Evolutionary conservation across 2,888 invertebrate genomes (phyloP), one percentile per base, ranked within the genome.

Genomic region (Melinaea menophilus): DNA sequence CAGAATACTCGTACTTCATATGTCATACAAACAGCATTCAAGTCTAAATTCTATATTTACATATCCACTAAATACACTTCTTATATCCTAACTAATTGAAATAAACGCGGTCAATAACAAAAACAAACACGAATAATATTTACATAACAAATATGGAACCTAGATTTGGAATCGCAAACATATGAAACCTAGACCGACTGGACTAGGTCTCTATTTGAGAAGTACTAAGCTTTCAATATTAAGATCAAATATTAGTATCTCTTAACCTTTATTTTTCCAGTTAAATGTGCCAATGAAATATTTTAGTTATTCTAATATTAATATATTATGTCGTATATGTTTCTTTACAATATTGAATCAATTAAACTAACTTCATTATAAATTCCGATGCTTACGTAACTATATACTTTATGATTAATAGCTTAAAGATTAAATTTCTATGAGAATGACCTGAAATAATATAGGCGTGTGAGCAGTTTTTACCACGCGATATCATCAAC

Each of bases 401-500:
- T 55, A 60, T 45, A 61, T 34, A 22, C 55, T 35, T 46, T 61
- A 61, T 63, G 47, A 46, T 61, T 48, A 55, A 37, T 33, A 37
- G 4, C 45, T 48, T 63, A 65, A 57, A 67, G 61, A 55, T 67
- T 60, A 59, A 57, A 64, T 58, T 64, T 51, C 56, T 47, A 59
- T 63, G 58, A 57, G 58, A 63, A 67, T 60, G 54, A 59, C 62
- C 59, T 47, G 54, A 47, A 56, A 62, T 56, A 55, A 62, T 63
- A 55, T 45, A 41, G 9, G 56, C 64, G 66, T 68, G 68, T 48
- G 64, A 66, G 58, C 7, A 12, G 37, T 67, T 67, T 66, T 66
- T 66, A 60, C 64, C 56, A 45, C 11, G n/a, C 13, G 64, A 66
- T 64, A 66, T 11, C 62, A 68, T 66, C 68, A 61, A 55, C 58